A percentile compares a stretch with the other conserved stretches of the same genome.
phyloP scores from a whole-genome alignment of 1,140 invertebrate genomes.

The Phenacoccus solenopsis region DNA sequence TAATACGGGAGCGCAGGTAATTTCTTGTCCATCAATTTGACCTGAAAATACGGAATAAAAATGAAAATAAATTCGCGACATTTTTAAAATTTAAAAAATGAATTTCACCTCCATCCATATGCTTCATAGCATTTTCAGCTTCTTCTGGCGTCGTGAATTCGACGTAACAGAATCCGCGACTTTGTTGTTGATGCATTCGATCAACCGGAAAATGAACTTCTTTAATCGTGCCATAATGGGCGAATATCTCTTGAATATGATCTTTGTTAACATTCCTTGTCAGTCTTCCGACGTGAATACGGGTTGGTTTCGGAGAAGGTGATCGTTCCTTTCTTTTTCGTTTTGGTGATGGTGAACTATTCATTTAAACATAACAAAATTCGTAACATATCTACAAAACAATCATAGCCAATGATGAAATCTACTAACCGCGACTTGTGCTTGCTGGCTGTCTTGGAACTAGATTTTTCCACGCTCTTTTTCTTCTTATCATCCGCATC shows the following conservation, averaged over 20 bases:
- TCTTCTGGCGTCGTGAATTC: slow-evolving; percentile 88
- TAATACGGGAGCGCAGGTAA: slow-evolving; percentile 81
- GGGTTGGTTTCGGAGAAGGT: slow-evolving; percentile 69
- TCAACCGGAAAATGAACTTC: slow-evolving; percentile 80
- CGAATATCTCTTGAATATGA: slow-evolving; percentile 91
- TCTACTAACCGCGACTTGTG: slow-evolving; percentile 35
- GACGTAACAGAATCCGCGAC: slow-evolving; percentile 84
- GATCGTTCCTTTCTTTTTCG: slow-evolving; percentile 59
- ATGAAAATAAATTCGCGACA: neutral
- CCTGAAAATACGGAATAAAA: slow-evolving; percentile 34
- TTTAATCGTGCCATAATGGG: slow-evolving; percentile 80
- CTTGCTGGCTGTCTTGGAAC: slow-evolving; percentile 31
- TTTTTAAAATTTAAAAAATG: neutral
- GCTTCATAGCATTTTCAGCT: slow-evolving; percentile 96
- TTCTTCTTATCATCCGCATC: slow-evolving; percentile 37
- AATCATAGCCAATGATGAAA: neutral
- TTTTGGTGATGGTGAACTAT: slow-evolving; percentile 39
- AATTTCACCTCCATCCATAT: slow-evolving; percentile 85
- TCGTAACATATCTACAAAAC: slow-evolving; percentile 6
- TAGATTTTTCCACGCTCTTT: slow-evolving; percentile 34
- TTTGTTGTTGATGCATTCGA: slow-evolving; percentile 68
- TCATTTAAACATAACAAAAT: slow-evolving; percentile 22
- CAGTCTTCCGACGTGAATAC: slow-evolving; percentile 84
- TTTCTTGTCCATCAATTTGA: slow-evolving; percentile 82
- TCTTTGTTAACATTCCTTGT: slow-evolving; percentile 87